phyloP scores from a whole-genome alignment of 2,113 vertebrate species.

The Seriola dumerili region DNA sequence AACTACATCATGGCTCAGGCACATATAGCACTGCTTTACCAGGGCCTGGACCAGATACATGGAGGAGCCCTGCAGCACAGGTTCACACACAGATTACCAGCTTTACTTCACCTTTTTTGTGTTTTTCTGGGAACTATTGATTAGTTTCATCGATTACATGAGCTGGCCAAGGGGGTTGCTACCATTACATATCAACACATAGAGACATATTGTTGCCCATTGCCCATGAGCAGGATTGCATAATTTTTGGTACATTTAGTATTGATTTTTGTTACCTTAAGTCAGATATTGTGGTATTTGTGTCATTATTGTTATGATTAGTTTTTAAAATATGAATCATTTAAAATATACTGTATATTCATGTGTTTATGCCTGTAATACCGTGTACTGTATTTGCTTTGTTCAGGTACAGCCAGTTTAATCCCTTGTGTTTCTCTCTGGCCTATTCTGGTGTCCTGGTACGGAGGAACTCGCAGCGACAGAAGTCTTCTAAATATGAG shows the following conservation, averaged over 20 bases:
- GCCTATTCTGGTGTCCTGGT: constrained; percentile 88
- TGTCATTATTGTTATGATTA: not conserved
- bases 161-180: not conserved
- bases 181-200: not conserved
- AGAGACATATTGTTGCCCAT: not conserved
- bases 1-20: constrained; percentile 87
- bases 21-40: constrained; percentile 85
- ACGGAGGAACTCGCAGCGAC: constrained; percentile 56
- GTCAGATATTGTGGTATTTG: not conserved
- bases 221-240: not conserved
- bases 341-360: not conserved
- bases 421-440: constrained; percentile 89
- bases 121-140: not conserved
- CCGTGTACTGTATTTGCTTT: constrained; percentile 23
- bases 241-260: not conserved
- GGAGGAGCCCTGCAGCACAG: constrained; percentile 62
- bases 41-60: constrained; percentile 72
- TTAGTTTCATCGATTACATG: not conserved
- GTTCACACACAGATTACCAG: constrained; percentile 45
- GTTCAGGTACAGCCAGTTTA: constrained; percentile 87
- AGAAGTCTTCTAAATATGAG: constrained; percentile 27
- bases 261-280: no score
- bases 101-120: not conserved
- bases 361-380: not conserved
- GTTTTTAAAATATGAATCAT: not conserved